These are phyloP conservation scores for Nesidiocoris tenuis DNA, from an alignment of 2,888 invertebrate genomes.

Conservation along the genomic window DNA sequence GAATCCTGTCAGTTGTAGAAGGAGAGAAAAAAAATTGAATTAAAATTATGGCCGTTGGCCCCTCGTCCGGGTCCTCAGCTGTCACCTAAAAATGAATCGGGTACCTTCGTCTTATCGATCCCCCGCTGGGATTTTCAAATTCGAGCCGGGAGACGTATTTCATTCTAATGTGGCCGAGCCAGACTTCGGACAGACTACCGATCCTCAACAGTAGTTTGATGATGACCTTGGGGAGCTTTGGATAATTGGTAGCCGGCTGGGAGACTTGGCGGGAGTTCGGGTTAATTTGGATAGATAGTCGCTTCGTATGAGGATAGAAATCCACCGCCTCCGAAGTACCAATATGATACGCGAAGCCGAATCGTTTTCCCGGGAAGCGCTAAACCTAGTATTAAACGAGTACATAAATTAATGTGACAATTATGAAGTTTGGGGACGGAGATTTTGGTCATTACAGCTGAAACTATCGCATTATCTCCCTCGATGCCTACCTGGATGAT, in stretches of 20 bases:
- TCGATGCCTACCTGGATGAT: too few relatives aligned
- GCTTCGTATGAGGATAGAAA: background rate
- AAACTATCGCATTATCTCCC: too few relatives aligned
- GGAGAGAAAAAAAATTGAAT: background rate
- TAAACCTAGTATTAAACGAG: too few relatives aligned
- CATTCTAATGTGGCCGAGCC: constrained; percentile 1
- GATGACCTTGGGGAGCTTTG: background rate
- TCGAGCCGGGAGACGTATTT: constrained; percentile 1
- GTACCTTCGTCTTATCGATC: background rate
- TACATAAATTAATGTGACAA: too few relatives aligned
- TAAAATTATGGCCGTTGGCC: background rate
- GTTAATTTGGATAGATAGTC: background rate
- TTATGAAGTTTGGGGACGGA: too few relatives aligned
- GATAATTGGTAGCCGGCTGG: background rate
- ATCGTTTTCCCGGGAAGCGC: too few relatives aligned
- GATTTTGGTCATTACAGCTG: too few relatives aligned
- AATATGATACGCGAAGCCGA: too few relatives aligned
- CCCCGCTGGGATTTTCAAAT: constrained; percentile 32
- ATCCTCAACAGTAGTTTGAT: background rate
- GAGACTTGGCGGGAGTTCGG: background rate
- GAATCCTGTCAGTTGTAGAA: background rate
- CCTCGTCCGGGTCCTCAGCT: constrained; percentile 13
- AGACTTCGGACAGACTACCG: background rate
- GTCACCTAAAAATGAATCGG: constrained; percentile 26
- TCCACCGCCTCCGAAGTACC: too few relatives aligned